phyloP scores from a whole-genome alignment of 2,797 vertebrate species.

The Coreius guichenoti region DNA sequence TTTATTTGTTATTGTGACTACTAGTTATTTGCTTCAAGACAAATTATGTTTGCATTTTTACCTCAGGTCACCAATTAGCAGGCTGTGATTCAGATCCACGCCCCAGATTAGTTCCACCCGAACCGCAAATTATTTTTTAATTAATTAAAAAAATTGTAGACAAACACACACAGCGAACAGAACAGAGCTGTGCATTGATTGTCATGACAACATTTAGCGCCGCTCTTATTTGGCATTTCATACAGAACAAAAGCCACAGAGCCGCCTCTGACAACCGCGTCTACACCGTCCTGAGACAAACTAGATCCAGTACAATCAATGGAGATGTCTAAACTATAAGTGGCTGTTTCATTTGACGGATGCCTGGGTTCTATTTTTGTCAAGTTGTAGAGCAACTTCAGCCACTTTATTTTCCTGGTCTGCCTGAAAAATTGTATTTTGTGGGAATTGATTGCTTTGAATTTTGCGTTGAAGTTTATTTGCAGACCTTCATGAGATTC shows the following conservation, averaged over 20 bases:
- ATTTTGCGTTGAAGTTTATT: conserved; percentile 9
- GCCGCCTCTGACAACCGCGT: not conserved
- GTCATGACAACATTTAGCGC: conserved; percentile 10
- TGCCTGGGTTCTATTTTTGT: conserved; percentile 17
- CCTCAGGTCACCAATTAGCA: conserved; percentile 13
- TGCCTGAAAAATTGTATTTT: not conserved
- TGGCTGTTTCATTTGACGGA: not conserved
- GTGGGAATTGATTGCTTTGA: not conserved
- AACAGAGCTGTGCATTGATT: not conserved
- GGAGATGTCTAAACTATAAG: conserved; percentile 2
- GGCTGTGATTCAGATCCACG: not conserved
- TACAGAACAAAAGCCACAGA: conserved; percentile 12
- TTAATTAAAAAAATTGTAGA: not conserved
- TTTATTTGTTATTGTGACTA: not conserved
- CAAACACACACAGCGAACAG: not conserved
- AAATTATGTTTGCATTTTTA: conserved; percentile 6
- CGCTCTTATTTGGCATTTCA: not conserved
- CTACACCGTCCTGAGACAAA: not conserved
- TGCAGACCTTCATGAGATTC: not conserved
- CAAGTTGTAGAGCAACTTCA: not conserved
- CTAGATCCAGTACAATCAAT: conserved; percentile 9
- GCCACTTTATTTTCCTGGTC: not conserved
- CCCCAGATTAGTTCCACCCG: not conserved
- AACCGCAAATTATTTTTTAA: not conserved
- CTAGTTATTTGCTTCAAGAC: not conserved